These are phyloP conservation scores for Melanerpes aurifrons DNA, from an alignment of 2,113 vertebrate genomes.

Conservation along the genomic window DNA sequence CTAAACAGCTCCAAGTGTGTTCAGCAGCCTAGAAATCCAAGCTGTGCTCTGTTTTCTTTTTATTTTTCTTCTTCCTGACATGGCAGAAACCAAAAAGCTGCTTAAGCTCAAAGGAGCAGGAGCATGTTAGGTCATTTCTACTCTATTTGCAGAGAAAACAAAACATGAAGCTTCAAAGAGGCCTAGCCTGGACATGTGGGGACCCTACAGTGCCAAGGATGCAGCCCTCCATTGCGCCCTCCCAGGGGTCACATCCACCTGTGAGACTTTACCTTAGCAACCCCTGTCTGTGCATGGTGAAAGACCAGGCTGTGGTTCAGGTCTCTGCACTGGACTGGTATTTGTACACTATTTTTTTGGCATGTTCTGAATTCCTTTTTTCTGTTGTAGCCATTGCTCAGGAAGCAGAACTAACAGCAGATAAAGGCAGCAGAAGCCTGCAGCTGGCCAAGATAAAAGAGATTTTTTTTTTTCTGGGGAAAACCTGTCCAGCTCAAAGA, in stretches of 20 bases:
- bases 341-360: background rate
- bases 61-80: background rate
- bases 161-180: slow-evolving; percentile 7
- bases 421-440: background rate
- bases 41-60: background rate
- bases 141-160: slow-evolving; percentile 53
- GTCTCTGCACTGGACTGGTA: background rate
- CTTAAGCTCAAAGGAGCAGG: background rate
- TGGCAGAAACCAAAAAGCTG: slow-evolving; percentile 21
- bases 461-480: background rate
- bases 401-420: background rate
- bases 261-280: background rate
- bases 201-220: background rate
- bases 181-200: background rate
- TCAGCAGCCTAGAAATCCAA: background rate
- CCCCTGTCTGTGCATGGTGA: background rate
- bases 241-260: background rate
- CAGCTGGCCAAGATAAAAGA: background rate
- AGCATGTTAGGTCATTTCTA: slow-evolving; percentile 31
- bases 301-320: background rate
- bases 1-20: background rate
- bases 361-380: background rate
- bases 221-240: background rate
- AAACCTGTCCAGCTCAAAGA: background rate
- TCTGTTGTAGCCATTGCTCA: background rate